Evolutionary conservation across 2,888 invertebrate species (phyloP), one percentile per base, ranked within the genome.

Genomic region (Zygaena filipendulae): DNA sequence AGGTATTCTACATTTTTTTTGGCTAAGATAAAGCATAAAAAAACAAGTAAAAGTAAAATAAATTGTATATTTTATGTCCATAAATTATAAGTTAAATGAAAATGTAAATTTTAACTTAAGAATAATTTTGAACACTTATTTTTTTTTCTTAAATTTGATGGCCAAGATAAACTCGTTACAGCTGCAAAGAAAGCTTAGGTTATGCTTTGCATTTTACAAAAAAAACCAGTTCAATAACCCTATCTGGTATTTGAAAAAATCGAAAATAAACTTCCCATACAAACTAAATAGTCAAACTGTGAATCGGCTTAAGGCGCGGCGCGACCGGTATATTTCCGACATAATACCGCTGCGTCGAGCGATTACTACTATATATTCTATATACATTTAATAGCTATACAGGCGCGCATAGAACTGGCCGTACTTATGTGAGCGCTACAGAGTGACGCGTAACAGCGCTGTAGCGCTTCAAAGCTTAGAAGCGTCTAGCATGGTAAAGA

Each of bases 261-360:
- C 59, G 48, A 71, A 70, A 62, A 62, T 59, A 68, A 70, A 59
- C 62, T 75, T 60, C 59, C 67, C 77, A 77, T 79, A 79, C 74
- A 77, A 79, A 79, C 71, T 79, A 79, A 79, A 77, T 77, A 53
- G 55, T 49, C 46, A 68, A 75, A 66, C 58, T 47, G 66, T 67
- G 56, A 61, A 68, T 52, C 71, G 75, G 77, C 75, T 63, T 61
- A 63, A 70, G 70, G 63, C 77, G 71, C 66, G 63, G 59, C 56
- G 61, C 75, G 59, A 61, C 74, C 77, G 72, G 77, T 79, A 79
- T 79, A 79, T 79, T 79, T 79, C 79, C 79, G 77, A 79, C 79
- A 79, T 79, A 79, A 79, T 79, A 79, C 79, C 79, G 79, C 79
- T 79, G 79, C 79, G 79, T 79, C 79, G 79, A 79, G 79, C 79